A percentile compares a stretch with the other conserved stretches of the same genome.
Evolutionary conservation across 2,113 vertebrate species (phyloP).

Genomic region (Marmota flaviventris): DNA sequence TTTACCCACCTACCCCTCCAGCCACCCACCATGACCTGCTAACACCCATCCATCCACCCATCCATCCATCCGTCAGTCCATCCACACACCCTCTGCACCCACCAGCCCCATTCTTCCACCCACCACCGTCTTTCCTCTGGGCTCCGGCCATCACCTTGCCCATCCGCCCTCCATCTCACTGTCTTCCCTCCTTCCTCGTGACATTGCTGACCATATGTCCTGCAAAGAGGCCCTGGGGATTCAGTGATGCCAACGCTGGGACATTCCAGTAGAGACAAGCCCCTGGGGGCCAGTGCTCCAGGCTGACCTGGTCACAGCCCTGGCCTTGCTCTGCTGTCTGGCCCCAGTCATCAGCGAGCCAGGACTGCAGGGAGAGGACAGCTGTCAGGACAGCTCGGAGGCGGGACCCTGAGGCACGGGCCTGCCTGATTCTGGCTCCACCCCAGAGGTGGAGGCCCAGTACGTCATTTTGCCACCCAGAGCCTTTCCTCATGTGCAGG

Average conservation of each 20-base stretch:
- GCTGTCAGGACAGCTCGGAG: background rate
- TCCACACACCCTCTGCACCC: background rate
- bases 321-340: background rate
- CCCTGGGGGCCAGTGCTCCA: background rate
- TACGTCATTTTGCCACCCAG: background rate
- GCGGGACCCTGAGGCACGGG: background rate
- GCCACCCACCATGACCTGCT: too few relatives aligned
- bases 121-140: background rate
- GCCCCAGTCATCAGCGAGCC: background rate
- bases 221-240: too few relatives aligned
- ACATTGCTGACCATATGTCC: fast-evolving
- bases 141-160: background rate
- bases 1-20: fast-evolving
- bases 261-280: fast-evolving
- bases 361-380: too few relatives aligned
- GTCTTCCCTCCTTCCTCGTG: background rate
- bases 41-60: too few relatives aligned
- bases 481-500: background rate
- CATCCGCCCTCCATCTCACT: too few relatives aligned
- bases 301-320: background rate
- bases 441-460: background rate
- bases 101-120: fast-evolving
- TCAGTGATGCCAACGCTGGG: fast-evolving
- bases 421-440: background rate
- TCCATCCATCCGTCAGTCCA: too few relatives aligned